Evolutionary conservation across 2,113 vertebrate species (phyloP).

Genomic region (Catharus minimus): DNA sequence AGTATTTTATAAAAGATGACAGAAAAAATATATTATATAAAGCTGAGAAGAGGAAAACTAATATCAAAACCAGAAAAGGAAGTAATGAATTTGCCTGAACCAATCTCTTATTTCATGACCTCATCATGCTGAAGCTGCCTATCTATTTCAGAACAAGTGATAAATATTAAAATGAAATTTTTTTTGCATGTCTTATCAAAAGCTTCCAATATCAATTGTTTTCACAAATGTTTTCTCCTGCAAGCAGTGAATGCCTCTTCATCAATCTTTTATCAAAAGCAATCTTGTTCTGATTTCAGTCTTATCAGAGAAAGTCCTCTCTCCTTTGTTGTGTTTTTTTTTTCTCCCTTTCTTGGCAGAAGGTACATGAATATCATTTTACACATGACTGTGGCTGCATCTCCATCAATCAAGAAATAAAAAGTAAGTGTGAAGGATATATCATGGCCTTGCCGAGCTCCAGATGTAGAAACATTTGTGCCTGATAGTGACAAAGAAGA

Average conservation of each 20-base stretch:
- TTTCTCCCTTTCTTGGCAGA: conserved; percentile 40
- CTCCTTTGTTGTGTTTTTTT: not conserved
- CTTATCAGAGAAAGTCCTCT: conserved; percentile 43
- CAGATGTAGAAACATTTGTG: conserved; percentile 8
- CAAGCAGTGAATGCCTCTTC: conserved; percentile 61
- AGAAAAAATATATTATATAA: conserved; percentile 68
- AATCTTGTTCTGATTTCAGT: conserved; percentile 70
- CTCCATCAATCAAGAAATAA: conserved; percentile 58
- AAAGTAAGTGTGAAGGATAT: conserved; percentile 52
- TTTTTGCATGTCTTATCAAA: conserved; percentile 71
- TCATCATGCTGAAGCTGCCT: conserved; percentile 53
- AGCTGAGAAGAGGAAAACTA: conserved; percentile 40
- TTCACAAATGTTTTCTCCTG: conserved; percentile 64
- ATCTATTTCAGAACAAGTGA: conserved; percentile 60
- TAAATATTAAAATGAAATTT: conserved; percentile 74
- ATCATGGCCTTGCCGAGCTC: conserved; percentile 12
- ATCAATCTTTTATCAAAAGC: conserved; percentile 76
- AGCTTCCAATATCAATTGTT: conserved; percentile 70
- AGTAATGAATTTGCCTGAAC: conserved; percentile 71
- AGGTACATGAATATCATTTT: conserved; percentile 67
- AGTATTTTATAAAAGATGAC: conserved; percentile 64
- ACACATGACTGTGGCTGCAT: conserved; percentile 50
- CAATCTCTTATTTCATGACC: conserved; percentile 65
- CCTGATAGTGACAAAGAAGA: not conserved
- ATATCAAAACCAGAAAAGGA: conserved; percentile 51